A percentile compares a stretch with the other conserved stretches of the same genome.
phyloP scores from a whole-genome alignment of 2,888 invertebrate genomes.

The Vesta saturnalis region DNA sequence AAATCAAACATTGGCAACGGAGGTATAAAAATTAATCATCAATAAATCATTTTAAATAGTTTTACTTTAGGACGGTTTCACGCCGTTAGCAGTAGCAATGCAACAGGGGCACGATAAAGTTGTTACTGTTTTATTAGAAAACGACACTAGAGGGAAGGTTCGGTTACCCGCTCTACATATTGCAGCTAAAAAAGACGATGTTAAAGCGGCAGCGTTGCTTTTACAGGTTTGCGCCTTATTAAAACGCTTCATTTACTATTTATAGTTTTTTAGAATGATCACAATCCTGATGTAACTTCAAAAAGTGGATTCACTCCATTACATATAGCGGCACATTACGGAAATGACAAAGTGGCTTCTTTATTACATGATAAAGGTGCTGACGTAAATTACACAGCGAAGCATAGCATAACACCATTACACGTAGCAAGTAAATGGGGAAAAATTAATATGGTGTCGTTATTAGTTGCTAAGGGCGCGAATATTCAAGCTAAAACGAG shows the following conservation, averaged over 20 bases:
- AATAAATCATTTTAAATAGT: not conserved
- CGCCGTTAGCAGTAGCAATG: slow-evolving; percentile 98
- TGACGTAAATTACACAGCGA: slow-evolving; percentile 95
- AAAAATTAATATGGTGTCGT: slow-evolving; percentile 89
- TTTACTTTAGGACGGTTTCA: slow-evolving; percentile 91
- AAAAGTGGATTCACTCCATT: slow-evolving; percentile 98
- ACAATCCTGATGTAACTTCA: slow-evolving; percentile 96
- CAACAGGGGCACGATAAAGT: slow-evolving; percentile 98
- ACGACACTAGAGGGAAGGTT: slow-evolving; percentile 96
- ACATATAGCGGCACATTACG: slow-evolving; percentile 98
- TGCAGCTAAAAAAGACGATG: slow-evolving; percentile 98
- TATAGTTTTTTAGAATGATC: slow-evolving; percentile 80
- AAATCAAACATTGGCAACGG: slow-evolving; percentile 95
- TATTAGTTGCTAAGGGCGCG: slow-evolving; percentile 89
- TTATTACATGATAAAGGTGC: slow-evolving; percentile 91
- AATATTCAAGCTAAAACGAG: slow-evolving; percentile 93
- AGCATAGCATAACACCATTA: slow-evolving; percentile 97
- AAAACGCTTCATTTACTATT: no score
- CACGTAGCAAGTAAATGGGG: slow-evolving; percentile 99
- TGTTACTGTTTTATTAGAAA: slow-evolving; percentile 94
- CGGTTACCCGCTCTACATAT: slow-evolving; percentile 96
- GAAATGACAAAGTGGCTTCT: slow-evolving; percentile 93
- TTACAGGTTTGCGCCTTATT: slow-evolving; percentile 73
- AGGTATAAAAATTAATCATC: slow-evolving; percentile 67
- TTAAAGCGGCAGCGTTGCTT: slow-evolving; percentile 92